Evolutionary conservation across 2,888 invertebrate species (phyloP).

Genomic region (Temnothorax unifasciatus): DNA sequence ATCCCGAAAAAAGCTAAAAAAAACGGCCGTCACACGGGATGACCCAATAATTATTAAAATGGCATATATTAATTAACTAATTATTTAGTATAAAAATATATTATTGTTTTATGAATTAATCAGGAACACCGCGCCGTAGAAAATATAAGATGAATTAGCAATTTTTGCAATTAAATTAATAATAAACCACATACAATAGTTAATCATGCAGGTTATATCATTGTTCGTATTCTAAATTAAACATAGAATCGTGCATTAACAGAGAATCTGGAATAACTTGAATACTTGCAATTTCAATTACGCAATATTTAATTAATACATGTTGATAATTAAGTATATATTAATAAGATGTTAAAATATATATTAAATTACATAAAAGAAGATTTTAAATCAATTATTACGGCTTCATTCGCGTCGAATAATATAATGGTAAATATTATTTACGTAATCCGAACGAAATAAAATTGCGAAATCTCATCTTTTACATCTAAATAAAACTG

Average conservation of each 20-base stretch:
- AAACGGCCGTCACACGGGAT: too few species aligned
- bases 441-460: background rate
- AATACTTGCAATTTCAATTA: background rate
- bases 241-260: background rate
- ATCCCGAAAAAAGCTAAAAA: too few species aligned
- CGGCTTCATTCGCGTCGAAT: background rate
- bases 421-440: background rate
- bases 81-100: background rate
- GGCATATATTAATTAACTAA: background rate
- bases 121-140: background rate
- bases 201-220: background rate
- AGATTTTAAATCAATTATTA: background rate
- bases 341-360: background rate
- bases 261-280: background rate
- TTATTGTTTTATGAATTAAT: constrained; percentile 5
- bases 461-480: background rate
- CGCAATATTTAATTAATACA: background rate
- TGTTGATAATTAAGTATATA: too few species aligned
- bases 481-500: background rate
- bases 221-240: background rate
- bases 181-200: background rate
- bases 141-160: background rate
- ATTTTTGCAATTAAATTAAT: background rate
- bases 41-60: background rate
- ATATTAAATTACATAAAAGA: background rate